Conservation (phyloP, 2,797 vertebrate genomes). For the Eidolon dupreanum region DNA sequence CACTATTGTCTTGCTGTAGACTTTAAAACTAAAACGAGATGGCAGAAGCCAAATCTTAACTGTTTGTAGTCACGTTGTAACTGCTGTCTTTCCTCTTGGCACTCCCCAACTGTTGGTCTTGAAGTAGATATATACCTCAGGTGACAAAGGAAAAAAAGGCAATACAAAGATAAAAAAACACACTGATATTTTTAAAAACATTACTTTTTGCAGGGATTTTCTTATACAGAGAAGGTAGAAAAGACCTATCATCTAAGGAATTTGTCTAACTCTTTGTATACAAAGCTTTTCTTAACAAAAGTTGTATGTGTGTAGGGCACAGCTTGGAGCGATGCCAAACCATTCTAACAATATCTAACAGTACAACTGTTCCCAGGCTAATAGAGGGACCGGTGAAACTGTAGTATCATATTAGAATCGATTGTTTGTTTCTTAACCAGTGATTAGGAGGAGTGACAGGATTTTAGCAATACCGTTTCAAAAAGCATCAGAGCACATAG, state of each 20-base stretch:
- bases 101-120: neutral
- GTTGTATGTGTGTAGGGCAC: neutral
- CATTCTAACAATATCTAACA: neutral
- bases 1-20: neutral
- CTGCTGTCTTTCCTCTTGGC: neutral
- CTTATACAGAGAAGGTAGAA: neutral
- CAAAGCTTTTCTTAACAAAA: neutral
- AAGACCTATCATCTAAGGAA: neutral
- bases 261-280: neutral
- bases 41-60: neutral
- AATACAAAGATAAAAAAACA: neutral
- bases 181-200: neutral
- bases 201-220: neutral
- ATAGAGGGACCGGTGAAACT: constrained; percentile 3
- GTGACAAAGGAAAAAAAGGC: neutral
- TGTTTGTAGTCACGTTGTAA: neutral
- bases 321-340: neutral
- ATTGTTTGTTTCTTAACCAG: neutral
- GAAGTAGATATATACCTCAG: neutral
- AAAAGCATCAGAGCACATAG: neutral
- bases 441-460: constrained; percentile 27
- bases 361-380: neutral
- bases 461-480: constrained; percentile 27
- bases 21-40: neutral
- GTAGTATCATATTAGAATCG: constrained; percentile 25